These are phyloP conservation scores for Hyposmocoma kahamanoa DNA, from an alignment of 1,140 invertebrate genomes.

Conservation along the genomic window DNA sequence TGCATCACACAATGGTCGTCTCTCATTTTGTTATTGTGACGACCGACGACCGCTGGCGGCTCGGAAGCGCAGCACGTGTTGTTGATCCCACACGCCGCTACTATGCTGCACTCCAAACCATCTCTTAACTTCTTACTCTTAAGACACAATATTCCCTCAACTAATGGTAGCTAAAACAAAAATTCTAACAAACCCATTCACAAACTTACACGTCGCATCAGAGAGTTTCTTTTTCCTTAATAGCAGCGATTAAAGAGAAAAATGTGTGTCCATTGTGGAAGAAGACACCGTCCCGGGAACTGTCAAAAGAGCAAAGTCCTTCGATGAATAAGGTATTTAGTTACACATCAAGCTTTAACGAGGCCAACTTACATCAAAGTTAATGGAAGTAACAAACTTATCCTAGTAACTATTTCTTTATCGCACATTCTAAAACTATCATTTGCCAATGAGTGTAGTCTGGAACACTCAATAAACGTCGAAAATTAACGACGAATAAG, in stretches of 20 bases:
- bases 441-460: no score
- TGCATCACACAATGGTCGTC: conserved; percentile 44
- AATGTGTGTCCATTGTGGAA: conserved; percentile 27
- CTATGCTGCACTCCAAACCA: conserved; percentile 19
- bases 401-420: no score
- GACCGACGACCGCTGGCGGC: conserved; percentile 14
- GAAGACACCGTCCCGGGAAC: conserved; percentile 30
- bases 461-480: no score
- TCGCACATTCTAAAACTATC: no score
- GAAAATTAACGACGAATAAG: no score
- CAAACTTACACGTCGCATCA: conserved; percentile 13
- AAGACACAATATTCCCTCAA: conserved; percentile 22
- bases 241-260: conserved; percentile 16
- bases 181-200: neutral
- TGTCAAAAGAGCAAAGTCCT: conserved; percentile 18
- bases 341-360: conserved; percentile 5
- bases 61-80: conserved; percentile 59
- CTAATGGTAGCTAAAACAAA: conserved; percentile 5
- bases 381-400: no score
- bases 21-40: conserved; percentile 61
- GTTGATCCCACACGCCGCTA: conserved; percentile 45
- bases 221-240: conserved; percentile 25
- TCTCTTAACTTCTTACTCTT: conserved; percentile 20
- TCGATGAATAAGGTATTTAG: conserved; percentile 5
- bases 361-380: no score